These are phyloP conservation scores for Hydrophis major DNA, from an alignment of 2,797 vertebrate genomes.

Conservation along the genomic window DNA sequence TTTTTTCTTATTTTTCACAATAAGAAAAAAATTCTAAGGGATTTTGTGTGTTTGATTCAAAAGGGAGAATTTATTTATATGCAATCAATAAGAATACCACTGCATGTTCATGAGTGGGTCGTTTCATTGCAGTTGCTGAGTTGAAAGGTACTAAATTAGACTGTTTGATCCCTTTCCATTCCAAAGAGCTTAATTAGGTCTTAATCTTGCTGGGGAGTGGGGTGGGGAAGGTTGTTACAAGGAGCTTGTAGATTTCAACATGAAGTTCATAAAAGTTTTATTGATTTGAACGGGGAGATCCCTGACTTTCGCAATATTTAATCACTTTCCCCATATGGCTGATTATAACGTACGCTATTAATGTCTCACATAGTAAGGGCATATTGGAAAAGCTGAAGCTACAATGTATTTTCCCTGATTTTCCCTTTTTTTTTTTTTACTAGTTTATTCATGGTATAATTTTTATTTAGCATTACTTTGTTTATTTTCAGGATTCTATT, in stretches of 20 bases:
- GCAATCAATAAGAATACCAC: not conserved
- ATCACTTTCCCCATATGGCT: not conserved
- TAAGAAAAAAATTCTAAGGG: not conserved
- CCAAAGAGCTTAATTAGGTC: not conserved
- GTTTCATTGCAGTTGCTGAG: not conserved
- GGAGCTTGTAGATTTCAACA: not conserved
- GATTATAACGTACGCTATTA: not conserved
- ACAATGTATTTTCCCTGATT: rapidly evolving
- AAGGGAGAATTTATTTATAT: not conserved
- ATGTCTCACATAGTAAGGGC: not conserved
- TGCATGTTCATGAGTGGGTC: not conserved
- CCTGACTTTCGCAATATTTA: not conserved
- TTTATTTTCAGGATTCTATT: not conserved
- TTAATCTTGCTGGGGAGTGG: not conserved
- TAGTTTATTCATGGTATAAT: not conserved
- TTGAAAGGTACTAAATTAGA: not conserved
- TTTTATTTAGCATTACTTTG: not conserved
- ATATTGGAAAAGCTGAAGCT: not conserved
- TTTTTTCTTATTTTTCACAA: not conserved
- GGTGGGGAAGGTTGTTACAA: not conserved
- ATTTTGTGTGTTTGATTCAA: not conserved
- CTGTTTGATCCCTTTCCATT: not conserved
- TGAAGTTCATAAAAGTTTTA: not conserved
- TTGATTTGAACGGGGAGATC: not conserved
- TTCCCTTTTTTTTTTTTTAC: not conserved